These are phyloP conservation scores for Drosophila prostipennis DNA, from an alignment of 2,888 invertebrate species.

Conservation along the genomic window DNA sequence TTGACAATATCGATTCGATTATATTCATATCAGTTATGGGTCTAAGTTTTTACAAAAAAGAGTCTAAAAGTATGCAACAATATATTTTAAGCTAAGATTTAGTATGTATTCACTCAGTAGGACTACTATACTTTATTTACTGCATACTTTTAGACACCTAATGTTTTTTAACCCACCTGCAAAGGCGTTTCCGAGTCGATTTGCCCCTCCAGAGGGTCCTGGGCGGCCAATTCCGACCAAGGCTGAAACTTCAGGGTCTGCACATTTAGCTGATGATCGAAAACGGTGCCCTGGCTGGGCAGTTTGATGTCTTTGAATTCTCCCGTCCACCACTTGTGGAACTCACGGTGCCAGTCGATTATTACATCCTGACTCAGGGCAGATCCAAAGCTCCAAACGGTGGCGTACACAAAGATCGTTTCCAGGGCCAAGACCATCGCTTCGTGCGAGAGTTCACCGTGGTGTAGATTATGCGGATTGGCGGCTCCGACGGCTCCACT, in stretches of 20 bases:
- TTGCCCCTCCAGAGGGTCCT: slow-evolving; percentile 86
- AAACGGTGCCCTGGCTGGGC: slow-evolving; percentile 92
- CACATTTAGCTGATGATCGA: slow-evolving; percentile 94
- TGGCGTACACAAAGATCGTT: slow-evolving; percentile 95
- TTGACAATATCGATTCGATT: too few species aligned
- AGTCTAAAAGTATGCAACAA: too few species aligned
- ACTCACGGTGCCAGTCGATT: slow-evolving; percentile 96
- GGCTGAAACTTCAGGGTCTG: slow-evolving; percentile 93
- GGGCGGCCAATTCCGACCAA: slow-evolving; percentile 90
- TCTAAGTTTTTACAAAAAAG: too few species aligned
- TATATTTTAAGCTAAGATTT: too few species aligned
- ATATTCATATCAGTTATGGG: too few species aligned
- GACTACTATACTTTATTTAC: too few species aligned
- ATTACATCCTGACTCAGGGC: slow-evolving; percentile 95
- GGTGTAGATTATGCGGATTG: slow-evolving; percentile 85
- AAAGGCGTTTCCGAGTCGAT: slow-evolving; percentile 92
- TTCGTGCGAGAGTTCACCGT: slow-evolving; percentile 89
- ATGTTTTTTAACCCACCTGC: slow-evolving; percentile 86
- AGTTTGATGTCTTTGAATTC: slow-evolving; percentile 97
- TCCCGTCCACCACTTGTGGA: slow-evolving; percentile 97
- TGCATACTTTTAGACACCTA: too few species aligned
- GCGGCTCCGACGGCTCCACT: slow-evolving; percentile 11
- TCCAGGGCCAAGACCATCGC: slow-evolving; percentile 87
- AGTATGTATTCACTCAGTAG: too few species aligned
- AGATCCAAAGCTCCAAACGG: slow-evolving; percentile 97